phyloP scores from a whole-genome alignment of 2,797 vertebrate genomes.

The Pseudotriccus pelzelni region DNA sequence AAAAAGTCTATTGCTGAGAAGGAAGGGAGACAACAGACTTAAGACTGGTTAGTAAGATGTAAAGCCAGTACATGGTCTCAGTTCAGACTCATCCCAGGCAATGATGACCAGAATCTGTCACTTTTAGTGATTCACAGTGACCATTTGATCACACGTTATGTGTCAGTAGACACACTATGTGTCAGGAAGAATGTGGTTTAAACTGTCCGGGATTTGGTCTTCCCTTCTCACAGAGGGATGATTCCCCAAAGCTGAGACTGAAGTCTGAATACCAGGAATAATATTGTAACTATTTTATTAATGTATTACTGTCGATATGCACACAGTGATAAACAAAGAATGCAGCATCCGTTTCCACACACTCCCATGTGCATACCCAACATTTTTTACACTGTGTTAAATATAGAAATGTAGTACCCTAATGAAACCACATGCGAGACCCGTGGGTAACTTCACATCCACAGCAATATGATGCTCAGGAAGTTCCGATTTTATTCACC shows the following conservation, averaged over 20 bases:
- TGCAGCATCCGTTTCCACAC: not conserved
- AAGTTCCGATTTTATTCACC: too few species aligned
- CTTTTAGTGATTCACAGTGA: not conserved
- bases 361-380: not conserved
- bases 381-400: not conserved
- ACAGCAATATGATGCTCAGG: too few species aligned
- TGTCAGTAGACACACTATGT: too few species aligned
- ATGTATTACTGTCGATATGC: not conserved
- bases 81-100: not conserved
- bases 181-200: not conserved
- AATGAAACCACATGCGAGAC: too few species aligned
- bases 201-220: not conserved
- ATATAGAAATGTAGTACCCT: not conserved
- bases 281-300: not conserved
- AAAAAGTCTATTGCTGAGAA: not conserved
- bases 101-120: not conserved
- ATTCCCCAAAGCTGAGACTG: not conserved
- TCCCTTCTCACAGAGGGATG: not conserved
- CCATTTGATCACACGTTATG: not conserved
- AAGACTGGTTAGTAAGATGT: not conserved
- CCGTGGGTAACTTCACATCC: too few species aligned
- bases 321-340: not conserved
- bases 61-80: not conserved
- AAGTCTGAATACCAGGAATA: not conserved
- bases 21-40: not conserved